Evolutionary conservation across 2,113 vertebrate species (phyloP), one percentile per base, ranked within the genome.

Genomic region (Paralichthys olivaceus): DNA sequence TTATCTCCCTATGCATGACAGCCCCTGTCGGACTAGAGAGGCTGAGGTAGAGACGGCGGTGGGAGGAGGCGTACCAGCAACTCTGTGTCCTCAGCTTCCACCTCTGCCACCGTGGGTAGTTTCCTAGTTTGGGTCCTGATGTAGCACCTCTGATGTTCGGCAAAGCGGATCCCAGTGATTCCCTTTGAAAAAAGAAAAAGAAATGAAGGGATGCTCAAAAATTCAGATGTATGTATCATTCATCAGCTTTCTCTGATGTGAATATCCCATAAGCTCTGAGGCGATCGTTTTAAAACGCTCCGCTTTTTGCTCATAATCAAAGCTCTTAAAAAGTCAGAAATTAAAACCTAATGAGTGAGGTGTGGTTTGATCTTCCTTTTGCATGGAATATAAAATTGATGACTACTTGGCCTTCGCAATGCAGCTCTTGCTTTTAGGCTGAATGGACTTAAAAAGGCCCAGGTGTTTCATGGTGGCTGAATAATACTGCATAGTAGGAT

Each of bases 61-160:
- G 72, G 59, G 75, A 82, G 71, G 69, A 84, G 67, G 51, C 75
- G 19, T 88, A 94, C 90, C 88, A 63, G 77, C 37, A 83, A 15
- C 69, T 87, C 85, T 2, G 72, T 66, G 69, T 90, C 88, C 75
- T 90, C 85, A 43, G 81, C 75, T 54, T 87, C 83, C 90, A 83
- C 83, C 79, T 91, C 87, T 69, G 89, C 60, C 69, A 88, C 71
- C 23, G 65, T 70, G 58, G 94, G 94, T 63, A 95, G 84, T 49
- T 90, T 89, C 75, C 87, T 91, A 62, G 91, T 92, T 87, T 94
- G 94, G 78, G 86, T 88, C 87, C 92, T 93, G 93, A 95, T 94
- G 93, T 94, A 94, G 86, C 94, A 95, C 81, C 91, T 92, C 89
- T 95, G 94, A 91, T 95, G 92, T 89, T 93, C 91, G 59, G 93